phyloP scores from a whole-genome alignment of 1,140 invertebrate species.

The Mesaphorura yosii region DNA sequence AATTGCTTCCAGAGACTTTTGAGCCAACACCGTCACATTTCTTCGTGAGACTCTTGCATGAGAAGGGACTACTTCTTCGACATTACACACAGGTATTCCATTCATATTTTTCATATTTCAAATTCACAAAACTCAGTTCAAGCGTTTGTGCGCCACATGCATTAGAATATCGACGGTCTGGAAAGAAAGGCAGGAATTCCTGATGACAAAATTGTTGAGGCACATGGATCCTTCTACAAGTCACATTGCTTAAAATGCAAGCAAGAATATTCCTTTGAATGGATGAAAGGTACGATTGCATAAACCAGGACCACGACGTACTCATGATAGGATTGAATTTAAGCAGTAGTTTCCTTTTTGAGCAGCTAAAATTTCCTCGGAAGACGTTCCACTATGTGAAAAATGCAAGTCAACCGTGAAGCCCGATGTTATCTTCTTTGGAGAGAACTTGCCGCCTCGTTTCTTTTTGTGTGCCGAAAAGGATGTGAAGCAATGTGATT shows the following conservation, averaged over 20 bases:
- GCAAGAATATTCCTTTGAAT: slow-evolving; percentile 61
- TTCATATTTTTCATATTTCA: background rate
- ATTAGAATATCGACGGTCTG: slow-evolving; percentile 85
- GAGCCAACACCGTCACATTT: slow-evolving; percentile 72
- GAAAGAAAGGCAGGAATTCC: slow-evolving; percentile 77
- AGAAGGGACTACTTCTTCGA: slow-evolving; percentile 64
- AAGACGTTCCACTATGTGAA: slow-evolving; percentile 61
- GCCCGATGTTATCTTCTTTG: slow-evolving; percentile 91
- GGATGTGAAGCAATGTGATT: slow-evolving; percentile 78
- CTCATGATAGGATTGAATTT: too few species aligned
- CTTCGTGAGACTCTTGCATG: slow-evolving; percentile 64
- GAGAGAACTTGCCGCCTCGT: slow-evolving; percentile 62
- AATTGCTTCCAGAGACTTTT: slow-evolving; percentile 69
- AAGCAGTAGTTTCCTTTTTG: too few species aligned
- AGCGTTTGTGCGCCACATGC: background rate
- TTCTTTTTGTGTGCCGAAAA: slow-evolving; percentile 53
- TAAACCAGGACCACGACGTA: too few species aligned
- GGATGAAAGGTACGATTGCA: slow-evolving; percentile 58
- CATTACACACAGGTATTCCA: slow-evolving; percentile 64
- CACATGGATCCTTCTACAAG: slow-evolving; percentile 83
- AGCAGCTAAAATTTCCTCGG: slow-evolving; percentile 59
- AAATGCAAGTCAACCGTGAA: slow-evolving; percentile 66
- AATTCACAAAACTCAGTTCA: background rate
- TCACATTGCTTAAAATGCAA: slow-evolving; percentile 72
- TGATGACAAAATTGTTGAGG: slow-evolving; percentile 75